Evolutionary conservation across 2,888 invertebrate genomes (phyloP).

Genomic region (Ochropacha duplaris): DNA sequence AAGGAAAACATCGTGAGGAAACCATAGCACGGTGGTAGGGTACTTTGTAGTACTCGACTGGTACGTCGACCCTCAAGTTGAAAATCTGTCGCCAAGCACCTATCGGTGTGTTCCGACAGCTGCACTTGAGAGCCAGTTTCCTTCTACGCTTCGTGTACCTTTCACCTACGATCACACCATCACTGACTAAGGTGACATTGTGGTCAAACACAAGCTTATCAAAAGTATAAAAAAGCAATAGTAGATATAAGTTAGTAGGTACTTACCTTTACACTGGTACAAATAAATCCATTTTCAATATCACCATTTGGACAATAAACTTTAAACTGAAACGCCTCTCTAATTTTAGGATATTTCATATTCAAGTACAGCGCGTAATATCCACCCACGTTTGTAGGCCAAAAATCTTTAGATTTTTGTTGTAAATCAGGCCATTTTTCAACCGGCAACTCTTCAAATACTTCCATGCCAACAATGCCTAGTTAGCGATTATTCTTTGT

Average conservation of each 20-base stretch:
- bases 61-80: too few species aligned
- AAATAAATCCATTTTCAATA: conserved; percentile 13
- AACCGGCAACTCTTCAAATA: conserved; percentile 5
- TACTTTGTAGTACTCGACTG: too few species aligned
- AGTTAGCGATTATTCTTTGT: not conserved
- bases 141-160: too few species aligned
- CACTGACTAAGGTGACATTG: too few species aligned
- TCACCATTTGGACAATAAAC: conserved; percentile 20
- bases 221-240: too few species aligned
- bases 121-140: too few species aligned
- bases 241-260: not conserved
- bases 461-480: not conserved
- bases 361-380: conserved; percentile 13
- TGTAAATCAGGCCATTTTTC: conserved; percentile 16
- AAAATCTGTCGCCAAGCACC: too few species aligned
- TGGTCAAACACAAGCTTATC: too few species aligned
- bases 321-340: conserved; percentile 17
- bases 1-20: too few species aligned
- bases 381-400: conserved; percentile 12
- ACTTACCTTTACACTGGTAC: not conserved
- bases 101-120: too few species aligned
- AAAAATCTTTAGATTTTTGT: conserved; percentile 7
- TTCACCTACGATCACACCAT: too few species aligned
- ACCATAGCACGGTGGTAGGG: too few species aligned
- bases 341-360: conserved; percentile 10